Base-by-base conservation (phyloP, 1,140 invertebrate species). In the Probaryconus sp. region DNA sequence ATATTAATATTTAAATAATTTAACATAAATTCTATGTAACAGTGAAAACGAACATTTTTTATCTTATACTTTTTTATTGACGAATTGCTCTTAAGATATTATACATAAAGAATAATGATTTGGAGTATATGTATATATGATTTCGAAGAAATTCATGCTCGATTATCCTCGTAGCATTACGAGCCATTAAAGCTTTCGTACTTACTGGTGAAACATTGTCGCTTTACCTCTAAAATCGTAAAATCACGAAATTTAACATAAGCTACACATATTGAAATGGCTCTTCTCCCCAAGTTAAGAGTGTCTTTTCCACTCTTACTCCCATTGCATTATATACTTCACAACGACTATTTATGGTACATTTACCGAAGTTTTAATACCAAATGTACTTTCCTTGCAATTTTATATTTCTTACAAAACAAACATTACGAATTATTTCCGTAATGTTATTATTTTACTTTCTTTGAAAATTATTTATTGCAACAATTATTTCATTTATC, bases 341-440 rank as follows among this genome's bases (percentile, higher is more conserved):
- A 81, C 79, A 79, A 80, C 80, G 83, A 87, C 86, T 86, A 88
- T 88, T 88, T 88, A 74, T 80, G 82, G 87, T 87, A 88, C 85
- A 88, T 87, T 88, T 87, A 81, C 80, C 77, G 77, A 76, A 73
- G 69, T 65, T 58, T 58, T 47, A 43, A 67, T 64, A 63, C 63
- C 51, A 64, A 72, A 47, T 64, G 38, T 40, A n/a, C n/a, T n/a
- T n/a, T n/a, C n/a, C n/a, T n/a, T n/a, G n/a, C n/a, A n/a, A n/a
- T n/a, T n/a, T n/a, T n/a, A n/a, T n/a, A n/a, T n/a, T n/a, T n/a
- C n/a, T n/a, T n/a, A n/a, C n/a, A n/a, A n/a, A n/a, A n/a, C n/a
- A n/a, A n/a, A n/a, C n/a, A n/a, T n/a, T n/a, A n/a, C n/a, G n/a
- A n/a, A n/a, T n/a, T n/a, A n/a, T n/a, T n/a, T n/a, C n/a, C n/a